Percentiles rank a stretch among this genome's conserved stretches.
These are phyloP conservation scores for Liopterus haemorrhoidalis DNA, from an alignment of 2,888 invertebrate genomes.

Conservation along the genomic window DNA sequence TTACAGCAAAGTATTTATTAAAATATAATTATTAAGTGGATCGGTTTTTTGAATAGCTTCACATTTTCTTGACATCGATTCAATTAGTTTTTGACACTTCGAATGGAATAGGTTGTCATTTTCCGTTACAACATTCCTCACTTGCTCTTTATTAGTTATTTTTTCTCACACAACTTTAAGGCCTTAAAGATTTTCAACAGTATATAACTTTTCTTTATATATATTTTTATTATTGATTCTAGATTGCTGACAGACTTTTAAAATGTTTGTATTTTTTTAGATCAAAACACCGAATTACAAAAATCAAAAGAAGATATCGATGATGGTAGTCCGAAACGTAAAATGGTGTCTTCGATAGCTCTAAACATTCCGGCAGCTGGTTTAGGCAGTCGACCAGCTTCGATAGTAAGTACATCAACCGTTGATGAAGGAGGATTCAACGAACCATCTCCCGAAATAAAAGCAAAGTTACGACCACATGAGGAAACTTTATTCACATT, in stretches of 20 bases:
- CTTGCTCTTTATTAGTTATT: constrained; percentile 5
- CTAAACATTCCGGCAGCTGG: constrained; percentile 60
- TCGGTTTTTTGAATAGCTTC: too few relatives aligned
- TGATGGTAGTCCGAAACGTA: constrained; percentile 46
- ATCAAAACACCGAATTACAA: constrained; percentile 28
- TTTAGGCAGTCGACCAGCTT: constrained; percentile 57
- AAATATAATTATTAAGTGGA: too few relatives aligned
- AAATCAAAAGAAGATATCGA: constrained; percentile 35
- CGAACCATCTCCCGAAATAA: constrained; percentile 65
- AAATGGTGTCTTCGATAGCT: constrained; percentile 55
- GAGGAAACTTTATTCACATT: constrained; percentile 39
- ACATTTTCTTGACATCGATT: too few relatives aligned
- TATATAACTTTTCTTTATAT: too few relatives aligned
- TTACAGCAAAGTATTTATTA: too few relatives aligned
- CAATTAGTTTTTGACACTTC: too few relatives aligned
- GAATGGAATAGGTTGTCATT: too few relatives aligned
- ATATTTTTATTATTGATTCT: too few relatives aligned
- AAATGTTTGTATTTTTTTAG: constrained; percentile 25
- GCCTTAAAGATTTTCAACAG: too few relatives aligned
- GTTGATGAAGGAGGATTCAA: constrained; percentile 65
- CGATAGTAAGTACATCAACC: constrained; percentile 57
- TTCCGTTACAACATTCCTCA: constrained; percentile 9
- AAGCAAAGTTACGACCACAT: constrained; percentile 48
- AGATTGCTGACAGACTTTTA: background rate
- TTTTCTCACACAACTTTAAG: constrained; percentile 3